phyloP scores from a whole-genome alignment of 2,888 invertebrate species.

The Hyalella azteca region DNA sequence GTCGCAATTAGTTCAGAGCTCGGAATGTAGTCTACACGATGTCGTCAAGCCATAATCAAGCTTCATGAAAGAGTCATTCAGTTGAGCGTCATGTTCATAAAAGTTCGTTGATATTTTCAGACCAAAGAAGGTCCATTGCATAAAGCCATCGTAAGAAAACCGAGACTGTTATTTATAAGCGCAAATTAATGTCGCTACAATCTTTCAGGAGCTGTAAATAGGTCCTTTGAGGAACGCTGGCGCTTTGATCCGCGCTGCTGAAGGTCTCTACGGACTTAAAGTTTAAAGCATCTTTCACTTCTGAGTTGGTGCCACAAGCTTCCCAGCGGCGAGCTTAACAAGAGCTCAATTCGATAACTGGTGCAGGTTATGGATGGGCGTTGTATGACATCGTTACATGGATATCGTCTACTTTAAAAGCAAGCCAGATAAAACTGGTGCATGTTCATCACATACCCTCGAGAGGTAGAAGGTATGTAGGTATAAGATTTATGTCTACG shows the following conservation, averaged over 20 bases:
- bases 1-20: too few relatives aligned
- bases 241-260: background rate
- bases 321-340: slow-evolving; percentile 12
- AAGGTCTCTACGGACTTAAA: background rate
- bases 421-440: too few relatives aligned
- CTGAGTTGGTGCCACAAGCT: background rate
- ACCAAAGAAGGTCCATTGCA: background rate
- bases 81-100: background rate
- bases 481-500: too few relatives aligned
- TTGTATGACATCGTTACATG: background rate
- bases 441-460: too few relatives aligned
- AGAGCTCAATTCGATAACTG: too few relatives aligned
- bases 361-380: too few relatives aligned
- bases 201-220: background rate
- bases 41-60: background rate
- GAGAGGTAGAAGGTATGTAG: too few relatives aligned
- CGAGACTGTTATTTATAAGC: slow-evolving; percentile 23
- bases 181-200: slow-evolving; percentile 27
- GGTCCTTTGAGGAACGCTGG: background rate
- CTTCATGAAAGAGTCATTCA: background rate
- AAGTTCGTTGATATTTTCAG: background rate
- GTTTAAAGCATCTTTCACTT: background rate
- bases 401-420: too few relatives aligned
- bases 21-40: too few relatives aligned
- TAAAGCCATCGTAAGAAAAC: background rate